A percentile compares a stretch with the other conserved stretches of the same genome.
Evolutionary conservation across 2,113 vertebrate genomes (phyloP).

Genomic region (Alethe castanea): DNA sequence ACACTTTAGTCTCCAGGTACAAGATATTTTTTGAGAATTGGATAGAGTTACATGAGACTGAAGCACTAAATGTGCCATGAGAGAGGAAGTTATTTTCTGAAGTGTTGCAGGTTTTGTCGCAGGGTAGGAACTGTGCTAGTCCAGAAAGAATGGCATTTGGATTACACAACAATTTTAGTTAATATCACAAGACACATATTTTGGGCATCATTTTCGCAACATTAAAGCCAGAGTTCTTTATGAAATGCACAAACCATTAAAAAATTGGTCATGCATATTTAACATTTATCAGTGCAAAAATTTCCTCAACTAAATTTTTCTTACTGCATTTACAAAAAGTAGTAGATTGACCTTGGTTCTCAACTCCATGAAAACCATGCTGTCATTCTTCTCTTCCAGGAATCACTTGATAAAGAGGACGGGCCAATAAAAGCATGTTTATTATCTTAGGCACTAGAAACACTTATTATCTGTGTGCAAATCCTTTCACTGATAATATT

Average conservation of each 20-base stretch:
- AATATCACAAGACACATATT: neutral
- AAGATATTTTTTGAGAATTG: neutral
- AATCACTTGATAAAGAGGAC: neutral
- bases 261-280: fast-evolving
- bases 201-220: neutral
- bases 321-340: neutral
- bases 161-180: neutral
- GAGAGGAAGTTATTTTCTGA: neutral
- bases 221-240: neutral
- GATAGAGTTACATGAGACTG: neutral
- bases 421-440: neutral
- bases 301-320: neutral
- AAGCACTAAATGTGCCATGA: neutral
- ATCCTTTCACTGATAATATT: neutral
- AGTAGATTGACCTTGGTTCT: neutral
- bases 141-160: neutral
- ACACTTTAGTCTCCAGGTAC: neutral
- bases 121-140: neutral
- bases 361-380: neutral
- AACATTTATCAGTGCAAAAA: neutral
- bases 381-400: neutral
- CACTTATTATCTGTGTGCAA: neutral
- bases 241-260: neutral
- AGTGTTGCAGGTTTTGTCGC: neutral
- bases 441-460: neutral